A percentile compares a stretch with the other conserved stretches of the same genome.
phyloP scores from a whole-genome alignment of 1,140 invertebrate genomes.

The Euborellia annulipes region DNA sequence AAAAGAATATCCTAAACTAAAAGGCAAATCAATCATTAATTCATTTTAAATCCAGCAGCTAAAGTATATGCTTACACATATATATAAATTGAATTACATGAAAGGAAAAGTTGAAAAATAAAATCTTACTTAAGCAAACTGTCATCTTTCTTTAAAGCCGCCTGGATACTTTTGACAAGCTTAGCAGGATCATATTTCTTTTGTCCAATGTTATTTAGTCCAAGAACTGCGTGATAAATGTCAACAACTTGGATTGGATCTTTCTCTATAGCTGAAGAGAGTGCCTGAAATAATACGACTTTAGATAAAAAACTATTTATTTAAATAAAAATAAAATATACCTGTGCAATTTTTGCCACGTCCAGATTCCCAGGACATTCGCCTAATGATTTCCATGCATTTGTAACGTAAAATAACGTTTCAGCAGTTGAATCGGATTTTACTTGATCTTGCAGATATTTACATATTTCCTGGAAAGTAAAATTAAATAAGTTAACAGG shows the following conservation, averaged over 20 bases:
- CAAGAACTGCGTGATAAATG: constrained; percentile 29
- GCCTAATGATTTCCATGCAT: constrained; percentile 31
- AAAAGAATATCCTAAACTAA: constrained; percentile 69
- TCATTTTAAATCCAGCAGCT: too few relatives aligned
- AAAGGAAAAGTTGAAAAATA: constrained; percentile 69
- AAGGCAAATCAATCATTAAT: too few relatives aligned
- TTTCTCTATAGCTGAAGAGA: constrained; percentile 27
- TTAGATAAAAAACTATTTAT: constrained; percentile 2
- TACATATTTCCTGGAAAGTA: constrained; percentile 35
- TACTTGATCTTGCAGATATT: constrained; percentile 27
- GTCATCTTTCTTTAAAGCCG: constrained; percentile 59
- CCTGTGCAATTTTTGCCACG: constrained; percentile 21
- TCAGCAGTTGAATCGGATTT: constrained; percentile 26
- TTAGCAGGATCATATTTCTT: constrained; percentile 29
- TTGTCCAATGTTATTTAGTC: constrained; percentile 25
- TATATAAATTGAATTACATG: constrained; percentile 32
- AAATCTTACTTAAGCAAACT: constrained; percentile 44
- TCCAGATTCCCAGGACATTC: constrained; percentile 27
- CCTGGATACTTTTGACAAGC: constrained; percentile 45
- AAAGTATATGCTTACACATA: too few relatives aligned
- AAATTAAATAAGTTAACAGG: constrained; percentile 10
- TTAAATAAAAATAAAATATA: constrained; percentile 14
- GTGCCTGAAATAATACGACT: constrained; percentile 20
- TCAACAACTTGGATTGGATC: constrained; percentile 29
- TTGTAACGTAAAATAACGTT: constrained; percentile 34